Conservation (phyloP, 2,113 vertebrate genomes). For the Rhinogobius similis region DNA sequence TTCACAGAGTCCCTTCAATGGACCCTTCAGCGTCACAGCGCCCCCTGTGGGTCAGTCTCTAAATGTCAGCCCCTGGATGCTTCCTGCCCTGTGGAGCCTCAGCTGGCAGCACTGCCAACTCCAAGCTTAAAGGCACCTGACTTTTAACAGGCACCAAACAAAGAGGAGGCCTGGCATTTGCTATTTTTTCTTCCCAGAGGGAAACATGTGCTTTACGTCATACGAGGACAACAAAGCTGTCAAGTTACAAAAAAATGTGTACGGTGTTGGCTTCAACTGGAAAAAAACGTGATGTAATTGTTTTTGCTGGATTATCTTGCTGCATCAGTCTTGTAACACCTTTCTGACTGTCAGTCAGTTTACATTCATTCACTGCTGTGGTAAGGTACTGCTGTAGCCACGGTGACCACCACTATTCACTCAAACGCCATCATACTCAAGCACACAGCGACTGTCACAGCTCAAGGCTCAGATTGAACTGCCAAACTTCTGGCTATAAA, state of each 20-base stretch:
- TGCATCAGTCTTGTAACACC: not conserved
- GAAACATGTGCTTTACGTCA: constrained; percentile 18
- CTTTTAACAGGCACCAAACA: constrained; percentile 59
- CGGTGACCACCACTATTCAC: no score
- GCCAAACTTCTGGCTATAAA: not conserved
- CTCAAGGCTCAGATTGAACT: not conserved
- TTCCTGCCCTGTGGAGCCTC: constrained; percentile 68
- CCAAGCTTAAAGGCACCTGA: constrained; percentile 64
- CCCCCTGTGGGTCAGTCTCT: constrained; percentile 45
- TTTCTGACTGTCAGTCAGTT: not conserved
- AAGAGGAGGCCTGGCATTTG: constrained; percentile 64
- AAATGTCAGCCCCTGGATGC: constrained; percentile 69
- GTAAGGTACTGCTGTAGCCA: no score
- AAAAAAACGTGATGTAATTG: not conserved
- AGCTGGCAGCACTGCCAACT: constrained; percentile 56
- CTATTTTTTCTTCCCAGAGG: constrained; percentile 31
- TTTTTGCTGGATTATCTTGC: not conserved
- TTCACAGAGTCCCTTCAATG: constrained; percentile 21
- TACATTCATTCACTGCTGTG: not conserved
- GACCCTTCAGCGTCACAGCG: constrained; percentile 40
- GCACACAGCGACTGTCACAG: not conserved
- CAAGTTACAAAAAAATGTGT: not conserved
- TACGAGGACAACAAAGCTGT: constrained; percentile 19
- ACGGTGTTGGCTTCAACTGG: not conserved
- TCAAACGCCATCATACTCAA: not conserved